Conservation (phyloP, 2,113 vertebrate species). For the Cnemophilus loriae region DNA sequence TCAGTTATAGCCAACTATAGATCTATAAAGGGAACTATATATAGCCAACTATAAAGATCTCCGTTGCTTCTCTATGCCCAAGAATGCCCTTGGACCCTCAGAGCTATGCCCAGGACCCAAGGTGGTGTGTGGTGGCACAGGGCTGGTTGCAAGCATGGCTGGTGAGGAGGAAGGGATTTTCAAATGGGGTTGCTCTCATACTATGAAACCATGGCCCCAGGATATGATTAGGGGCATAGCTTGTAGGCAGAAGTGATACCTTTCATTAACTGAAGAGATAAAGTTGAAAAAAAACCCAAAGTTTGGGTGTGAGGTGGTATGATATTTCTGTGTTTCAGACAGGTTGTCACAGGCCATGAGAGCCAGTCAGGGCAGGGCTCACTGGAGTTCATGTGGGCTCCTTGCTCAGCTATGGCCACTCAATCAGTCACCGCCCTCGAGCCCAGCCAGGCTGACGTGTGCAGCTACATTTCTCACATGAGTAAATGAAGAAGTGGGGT, state of each 20-base stretch:
- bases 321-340: background rate
- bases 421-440: rapidly evolving
- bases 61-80: rapidly evolving
- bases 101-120: background rate
- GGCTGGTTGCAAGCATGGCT: background rate
- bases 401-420: background rate
- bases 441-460: background rate
- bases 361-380: background rate
- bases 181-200: background rate
- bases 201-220: background rate
- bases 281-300: background rate
- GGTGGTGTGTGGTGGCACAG: background rate
- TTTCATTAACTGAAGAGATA: background rate
- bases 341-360: background rate
- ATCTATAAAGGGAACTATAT: no score
- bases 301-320: background rate
- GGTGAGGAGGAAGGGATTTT: background rate
- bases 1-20: background rate
- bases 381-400: background rate
- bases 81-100: background rate
- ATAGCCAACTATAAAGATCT: background rate
- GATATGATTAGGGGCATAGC: rapidly evolving
- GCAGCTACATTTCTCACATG: background rate
- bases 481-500: background rate
- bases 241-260: background rate